Conservation (phyloP, 2,888 invertebrate species). For the Leptopilina myrica region DNA sequence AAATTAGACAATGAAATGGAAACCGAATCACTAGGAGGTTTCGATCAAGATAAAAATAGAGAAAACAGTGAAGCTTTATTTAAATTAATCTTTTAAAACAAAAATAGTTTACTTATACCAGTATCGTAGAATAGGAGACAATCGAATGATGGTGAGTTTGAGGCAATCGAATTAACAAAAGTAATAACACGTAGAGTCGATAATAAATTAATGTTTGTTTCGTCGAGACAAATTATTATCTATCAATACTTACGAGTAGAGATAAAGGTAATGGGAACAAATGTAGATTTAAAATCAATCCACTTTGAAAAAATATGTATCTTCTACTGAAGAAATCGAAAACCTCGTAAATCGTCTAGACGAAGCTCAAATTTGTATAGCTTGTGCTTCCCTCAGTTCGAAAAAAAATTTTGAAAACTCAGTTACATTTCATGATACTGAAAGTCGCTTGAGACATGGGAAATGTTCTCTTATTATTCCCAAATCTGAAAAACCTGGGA, state of each 20-base stretch:
- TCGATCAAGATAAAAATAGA: not conserved
- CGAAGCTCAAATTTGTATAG: not conserved
- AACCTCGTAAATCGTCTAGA: not conserved
- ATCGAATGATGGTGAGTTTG: not conserved
- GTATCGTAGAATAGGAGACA: not conserved
- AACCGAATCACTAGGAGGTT: too few species aligned
- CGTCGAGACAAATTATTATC: not conserved
- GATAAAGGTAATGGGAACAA: not conserved
- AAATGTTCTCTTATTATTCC: not conserved
- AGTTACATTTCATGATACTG: too few species aligned
- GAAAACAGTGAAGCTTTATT: not conserved
- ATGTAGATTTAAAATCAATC: not conserved
- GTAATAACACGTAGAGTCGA: not conserved
- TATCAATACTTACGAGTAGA: not conserved
- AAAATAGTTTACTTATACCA: not conserved
- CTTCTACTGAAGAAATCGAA: not conserved
- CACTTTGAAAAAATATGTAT: not conserved
- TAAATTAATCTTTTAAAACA: not conserved
- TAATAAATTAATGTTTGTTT: not conserved
- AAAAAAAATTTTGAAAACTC: not conserved
- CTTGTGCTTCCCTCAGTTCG: not conserved
- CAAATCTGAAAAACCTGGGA: not conserved
- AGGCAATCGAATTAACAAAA: not conserved
- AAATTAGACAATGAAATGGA: too few species aligned
- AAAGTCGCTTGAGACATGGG: too few species aligned